Conservation (phyloP, 2,888 invertebrate genomes). For the Synergus gifuensis region DNA sequence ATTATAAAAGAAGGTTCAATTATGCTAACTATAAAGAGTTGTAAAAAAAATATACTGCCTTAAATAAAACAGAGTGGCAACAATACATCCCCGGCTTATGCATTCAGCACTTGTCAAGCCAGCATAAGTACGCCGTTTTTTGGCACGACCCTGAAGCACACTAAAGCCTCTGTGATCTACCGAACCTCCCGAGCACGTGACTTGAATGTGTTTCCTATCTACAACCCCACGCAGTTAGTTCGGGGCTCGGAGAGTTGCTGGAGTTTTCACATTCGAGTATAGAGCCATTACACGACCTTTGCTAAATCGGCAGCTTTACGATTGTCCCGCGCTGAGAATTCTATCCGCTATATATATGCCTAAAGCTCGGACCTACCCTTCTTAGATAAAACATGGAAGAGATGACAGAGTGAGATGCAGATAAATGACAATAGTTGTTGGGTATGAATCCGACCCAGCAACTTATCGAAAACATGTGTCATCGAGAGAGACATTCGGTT, state of each 20-base stretch:
- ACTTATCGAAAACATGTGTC: constrained; percentile 11
- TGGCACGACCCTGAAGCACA: constrained; percentile 33
- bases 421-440: constrained; percentile 15
- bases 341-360: neutral
- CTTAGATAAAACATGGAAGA: neutral
- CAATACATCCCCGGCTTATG: constrained; percentile 13
- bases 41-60: neutral
- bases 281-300: constrained; percentile 20
- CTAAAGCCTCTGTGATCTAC: constrained; percentile 33
- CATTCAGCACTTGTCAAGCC: constrained; percentile 31
- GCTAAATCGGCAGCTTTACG: constrained; percentile 39
- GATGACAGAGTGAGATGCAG: neutral
- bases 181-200: constrained; percentile 31
- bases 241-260: constrained; percentile 5
- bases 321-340: constrained; percentile 18
- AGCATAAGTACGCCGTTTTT: constrained; percentile 13
- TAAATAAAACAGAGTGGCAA: neutral
- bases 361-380: neutral
- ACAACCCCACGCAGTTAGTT: constrained; percentile 33
- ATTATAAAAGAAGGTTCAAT: neutral
- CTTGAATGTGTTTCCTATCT: constrained; percentile 35
- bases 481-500: constrained; percentile 12
- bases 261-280: constrained; percentile 24
- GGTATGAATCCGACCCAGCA: neutral
- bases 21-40: neutral